Evolutionary conservation across 2,797 vertebrate genomes (phyloP).

Genomic region (Distichodus sexfasciatus): DNA sequence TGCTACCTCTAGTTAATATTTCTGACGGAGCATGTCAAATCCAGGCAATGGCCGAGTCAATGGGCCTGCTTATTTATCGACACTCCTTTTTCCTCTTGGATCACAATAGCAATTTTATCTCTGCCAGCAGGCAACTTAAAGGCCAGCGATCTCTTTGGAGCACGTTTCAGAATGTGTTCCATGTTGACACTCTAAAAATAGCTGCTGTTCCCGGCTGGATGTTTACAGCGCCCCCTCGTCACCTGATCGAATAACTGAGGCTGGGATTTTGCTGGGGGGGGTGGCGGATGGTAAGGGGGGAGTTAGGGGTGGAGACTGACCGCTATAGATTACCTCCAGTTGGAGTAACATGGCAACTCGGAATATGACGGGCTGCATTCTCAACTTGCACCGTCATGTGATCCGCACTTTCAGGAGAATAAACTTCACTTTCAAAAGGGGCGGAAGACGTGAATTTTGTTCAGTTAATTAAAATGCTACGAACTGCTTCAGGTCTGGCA

Average conservation of each 20-base stretch:
- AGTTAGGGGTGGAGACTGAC: background rate
- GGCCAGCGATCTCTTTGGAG: constrained; percentile 41
- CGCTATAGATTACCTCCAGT: constrained; percentile 11
- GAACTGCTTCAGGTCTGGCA: no score
- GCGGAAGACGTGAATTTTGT: no score
- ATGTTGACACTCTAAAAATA: constrained; percentile 59
- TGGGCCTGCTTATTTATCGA: background rate
- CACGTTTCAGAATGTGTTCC: constrained; percentile 52
- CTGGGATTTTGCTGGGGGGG: background rate
- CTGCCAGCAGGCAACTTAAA: constrained; percentile 21
- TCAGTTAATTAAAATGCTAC: no score
- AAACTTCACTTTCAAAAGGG: no score
- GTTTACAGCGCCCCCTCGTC: constrained; percentile 44
- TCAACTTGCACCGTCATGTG: background rate
- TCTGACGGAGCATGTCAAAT: background rate
- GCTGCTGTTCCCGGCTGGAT: constrained; percentile 46
- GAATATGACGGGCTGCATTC: constrained; percentile 6
- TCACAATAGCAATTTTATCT: constrained; percentile 14
- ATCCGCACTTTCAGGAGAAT: constrained; percentile 21
- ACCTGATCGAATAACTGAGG: constrained; percentile 50
- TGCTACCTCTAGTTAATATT: background rate
- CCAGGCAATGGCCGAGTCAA: background rate
- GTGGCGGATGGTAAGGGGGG: background rate
- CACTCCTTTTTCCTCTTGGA: background rate
- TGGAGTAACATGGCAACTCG: constrained; percentile 1